These are phyloP conservation scores for Sebastes flavidus DNA, from an alignment of 2,797 vertebrate genomes.

Conservation along the genomic window DNA sequence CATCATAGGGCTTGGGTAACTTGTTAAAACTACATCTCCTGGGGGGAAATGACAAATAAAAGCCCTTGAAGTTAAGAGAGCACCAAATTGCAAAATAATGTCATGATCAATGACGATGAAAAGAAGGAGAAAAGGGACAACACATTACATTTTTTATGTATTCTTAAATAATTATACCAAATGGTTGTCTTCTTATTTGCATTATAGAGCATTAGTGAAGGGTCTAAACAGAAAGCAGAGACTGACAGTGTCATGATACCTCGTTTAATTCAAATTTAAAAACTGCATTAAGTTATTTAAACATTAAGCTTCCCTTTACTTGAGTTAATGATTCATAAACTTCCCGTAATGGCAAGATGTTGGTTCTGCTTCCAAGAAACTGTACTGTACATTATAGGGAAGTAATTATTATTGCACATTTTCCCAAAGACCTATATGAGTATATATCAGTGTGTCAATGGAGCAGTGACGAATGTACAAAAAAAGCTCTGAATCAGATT, in stretches of 20 bases:
- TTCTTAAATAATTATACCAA: background rate
- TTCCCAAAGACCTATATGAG: background rate
- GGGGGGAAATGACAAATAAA: background rate
- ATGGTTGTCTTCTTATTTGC: background rate
- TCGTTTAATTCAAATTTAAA: accelerated
- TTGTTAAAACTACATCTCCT: background rate
- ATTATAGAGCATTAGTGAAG: background rate
- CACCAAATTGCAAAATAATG: background rate
- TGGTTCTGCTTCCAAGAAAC: background rate
- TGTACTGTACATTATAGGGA: background rate
- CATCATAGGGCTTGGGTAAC: background rate
- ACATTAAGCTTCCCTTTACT: background rate
- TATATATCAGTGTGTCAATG: background rate
- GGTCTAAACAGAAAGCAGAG: background rate
- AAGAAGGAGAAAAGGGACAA: background rate
- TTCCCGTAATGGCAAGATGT: background rate
- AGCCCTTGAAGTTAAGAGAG: background rate
- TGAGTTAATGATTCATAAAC: background rate
- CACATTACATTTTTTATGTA: background rate
- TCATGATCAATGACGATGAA: background rate
- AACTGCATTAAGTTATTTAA: background rate
- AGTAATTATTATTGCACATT: too few species aligned
- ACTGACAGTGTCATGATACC: background rate
- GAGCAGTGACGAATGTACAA: background rate
- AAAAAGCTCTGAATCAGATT: background rate